phyloP scores from a whole-genome alignment of 2,113 vertebrate genomes.

The Pseudopipra pipra region DNA sequence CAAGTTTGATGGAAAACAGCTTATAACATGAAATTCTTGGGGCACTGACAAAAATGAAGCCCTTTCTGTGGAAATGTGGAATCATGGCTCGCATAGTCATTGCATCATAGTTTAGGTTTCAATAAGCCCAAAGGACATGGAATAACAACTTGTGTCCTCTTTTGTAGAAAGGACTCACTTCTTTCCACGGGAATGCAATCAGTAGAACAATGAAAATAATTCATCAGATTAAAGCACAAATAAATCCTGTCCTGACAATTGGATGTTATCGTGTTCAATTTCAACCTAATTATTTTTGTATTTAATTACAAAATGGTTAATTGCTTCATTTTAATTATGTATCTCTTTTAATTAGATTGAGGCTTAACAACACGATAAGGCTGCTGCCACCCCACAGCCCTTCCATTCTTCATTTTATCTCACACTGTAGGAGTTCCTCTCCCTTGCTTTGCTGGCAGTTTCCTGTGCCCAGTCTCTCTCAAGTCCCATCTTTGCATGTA shows the following conservation, averaged over 20 bases:
- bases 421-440: not conserved
- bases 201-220: conserved; percentile 58
- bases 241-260: conserved; percentile 70
- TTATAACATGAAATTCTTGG: not conserved
- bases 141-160: not conserved
- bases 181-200: conserved; percentile 27
- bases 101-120: not conserved
- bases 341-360: conserved; percentile 68
- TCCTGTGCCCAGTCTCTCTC: not conserved
- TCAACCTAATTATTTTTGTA: conserved; percentile 76
- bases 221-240: conserved; percentile 70
- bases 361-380: conserved; percentile 29
- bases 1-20: not conserved
- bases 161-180: not conserved
- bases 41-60: not conserved
- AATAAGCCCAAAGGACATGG: not conserved
- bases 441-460: not conserved
- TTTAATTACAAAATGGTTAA: conserved; percentile 76
- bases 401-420: conserved; percentile 23
- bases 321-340: conserved; percentile 71
- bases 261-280: conserved; percentile 71
- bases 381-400: not conserved
- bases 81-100: not conserved
- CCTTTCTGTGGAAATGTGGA: not conserved
- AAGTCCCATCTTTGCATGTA: not conserved